Conservation (phyloP, 2,888 invertebrate genomes). For the Ommatoiulus sabulosus region DNA sequence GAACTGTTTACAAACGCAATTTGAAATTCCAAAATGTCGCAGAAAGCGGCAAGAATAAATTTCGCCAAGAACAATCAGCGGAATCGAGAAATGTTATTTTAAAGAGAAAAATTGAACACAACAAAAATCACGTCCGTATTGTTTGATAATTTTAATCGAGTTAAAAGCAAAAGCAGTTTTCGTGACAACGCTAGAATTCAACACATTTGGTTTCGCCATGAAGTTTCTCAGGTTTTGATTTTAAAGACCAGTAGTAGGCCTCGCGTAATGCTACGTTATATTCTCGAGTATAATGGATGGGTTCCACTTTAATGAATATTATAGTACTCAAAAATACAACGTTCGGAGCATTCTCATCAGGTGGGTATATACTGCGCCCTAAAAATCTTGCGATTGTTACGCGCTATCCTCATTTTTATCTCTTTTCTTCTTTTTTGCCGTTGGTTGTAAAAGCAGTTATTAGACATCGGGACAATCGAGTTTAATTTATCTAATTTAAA, state of each 20-base stretch:
- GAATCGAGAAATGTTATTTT: not conserved
- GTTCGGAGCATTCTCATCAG: not conserved
- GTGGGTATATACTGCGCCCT: not conserved
- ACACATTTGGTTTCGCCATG: no score
- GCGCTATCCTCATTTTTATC: not conserved
- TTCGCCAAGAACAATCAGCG: not conserved
- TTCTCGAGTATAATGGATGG: not conserved
- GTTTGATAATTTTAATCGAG: no score
- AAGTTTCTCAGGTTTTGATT: not conserved
- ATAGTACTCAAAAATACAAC: not conserved
- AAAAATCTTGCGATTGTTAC: not conserved
- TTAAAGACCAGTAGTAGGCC: not conserved
- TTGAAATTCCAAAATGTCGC: not conserved
- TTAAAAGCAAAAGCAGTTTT: no score
- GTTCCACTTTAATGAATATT: not conserved
- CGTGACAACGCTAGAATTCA: no score
- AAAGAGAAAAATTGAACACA: no score
- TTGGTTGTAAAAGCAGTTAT: constrained; percentile 23
- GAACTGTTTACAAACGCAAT: no score
- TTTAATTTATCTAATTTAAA: constrained; percentile 28
- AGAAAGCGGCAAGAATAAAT: no score
- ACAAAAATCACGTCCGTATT: no score
- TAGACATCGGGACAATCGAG: constrained; percentile 12
- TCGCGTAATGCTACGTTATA: not conserved
- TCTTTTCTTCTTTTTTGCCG: not conserved